Evolutionary conservation across 2,888 invertebrate species (phyloP).

Genomic region (Drosophila paracracens): DNA sequence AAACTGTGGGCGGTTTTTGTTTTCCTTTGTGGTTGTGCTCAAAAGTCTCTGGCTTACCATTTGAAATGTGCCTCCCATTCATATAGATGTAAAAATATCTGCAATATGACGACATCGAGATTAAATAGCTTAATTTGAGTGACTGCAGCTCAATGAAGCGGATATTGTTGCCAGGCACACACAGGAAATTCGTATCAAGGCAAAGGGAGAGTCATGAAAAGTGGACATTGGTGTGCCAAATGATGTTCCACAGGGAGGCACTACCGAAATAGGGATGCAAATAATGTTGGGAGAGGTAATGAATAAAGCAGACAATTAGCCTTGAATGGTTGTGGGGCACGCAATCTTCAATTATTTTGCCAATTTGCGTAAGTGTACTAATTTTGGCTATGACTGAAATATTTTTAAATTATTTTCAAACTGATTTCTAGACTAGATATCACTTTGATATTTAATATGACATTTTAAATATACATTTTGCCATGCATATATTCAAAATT

Average conservation of each 20-base stretch:
- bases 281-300: constrained; percentile 19
- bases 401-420: constrained; percentile 3
- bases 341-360: constrained; percentile 49
- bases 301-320: constrained; percentile 4
- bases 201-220: constrained; percentile 26
- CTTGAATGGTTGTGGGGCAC: constrained; percentile 46
- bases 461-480: not conserved
- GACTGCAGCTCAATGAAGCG: constrained; percentile 38
- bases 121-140: constrained; percentile 30
- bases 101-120: constrained; percentile 51
- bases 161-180: constrained; percentile 37
- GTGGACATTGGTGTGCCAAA: constrained; percentile 23
- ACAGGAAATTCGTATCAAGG: constrained; percentile 55
- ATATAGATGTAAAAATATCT: constrained; percentile 27
- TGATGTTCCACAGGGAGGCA: constrained; percentile 18
- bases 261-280: constrained; percentile 18
- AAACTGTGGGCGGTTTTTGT: constrained; percentile 69
- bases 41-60: constrained; percentile 31
- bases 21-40: constrained; percentile 52
- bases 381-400: constrained; percentile 3
- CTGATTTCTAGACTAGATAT: not conserved
- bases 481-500: not conserved
- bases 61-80: constrained; percentile 12
- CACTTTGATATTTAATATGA: not conserved
- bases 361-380: constrained; percentile 29